phyloP scores from a whole-genome alignment of 2,888 invertebrate species.

The Sialis fuliginosa region DNA sequence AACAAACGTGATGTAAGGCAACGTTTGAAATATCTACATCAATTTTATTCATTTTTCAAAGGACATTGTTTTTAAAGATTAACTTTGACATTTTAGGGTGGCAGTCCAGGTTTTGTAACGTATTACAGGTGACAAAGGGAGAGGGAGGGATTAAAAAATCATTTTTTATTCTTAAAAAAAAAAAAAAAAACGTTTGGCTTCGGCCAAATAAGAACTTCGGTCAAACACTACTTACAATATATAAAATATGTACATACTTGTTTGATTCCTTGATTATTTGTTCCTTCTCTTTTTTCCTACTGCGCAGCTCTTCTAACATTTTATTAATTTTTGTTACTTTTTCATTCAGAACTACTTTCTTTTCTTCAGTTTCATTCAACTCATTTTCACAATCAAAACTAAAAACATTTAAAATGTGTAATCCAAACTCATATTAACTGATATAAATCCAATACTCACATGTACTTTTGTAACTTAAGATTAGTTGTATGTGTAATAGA shows the following conservation, averaged over 20 bases:
- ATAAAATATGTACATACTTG: constrained; percentile 22
- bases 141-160: too few species aligned
- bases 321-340: constrained; percentile 41
- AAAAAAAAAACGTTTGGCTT: too few species aligned
- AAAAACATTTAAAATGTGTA: constrained; percentile 2
- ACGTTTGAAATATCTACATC: too few species aligned
- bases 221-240: not conserved
- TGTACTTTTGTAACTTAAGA: constrained; percentile 49
- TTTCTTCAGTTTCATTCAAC: constrained; percentile 28
- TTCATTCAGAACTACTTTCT: constrained; percentile 39
- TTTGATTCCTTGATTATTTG: constrained; percentile 30
- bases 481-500: constrained; percentile 47
- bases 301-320: constrained; percentile 28
- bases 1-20: too few species aligned
- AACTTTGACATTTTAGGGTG: too few species aligned
- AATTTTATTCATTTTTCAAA: too few species aligned
- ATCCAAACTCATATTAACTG: not conserved
- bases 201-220: not conserved
- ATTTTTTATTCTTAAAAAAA: too few species aligned
- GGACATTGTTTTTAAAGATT: too few species aligned
- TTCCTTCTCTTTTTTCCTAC: constrained; percentile 28
- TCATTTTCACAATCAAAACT: constrained; percentile 39
- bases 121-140: too few species aligned
- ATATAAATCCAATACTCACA: constrained; percentile 26
- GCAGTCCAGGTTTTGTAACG: too few species aligned